Base-by-base conservation (phyloP, 1,140 invertebrate species). In the Drosophila tsacasi region DNA sequence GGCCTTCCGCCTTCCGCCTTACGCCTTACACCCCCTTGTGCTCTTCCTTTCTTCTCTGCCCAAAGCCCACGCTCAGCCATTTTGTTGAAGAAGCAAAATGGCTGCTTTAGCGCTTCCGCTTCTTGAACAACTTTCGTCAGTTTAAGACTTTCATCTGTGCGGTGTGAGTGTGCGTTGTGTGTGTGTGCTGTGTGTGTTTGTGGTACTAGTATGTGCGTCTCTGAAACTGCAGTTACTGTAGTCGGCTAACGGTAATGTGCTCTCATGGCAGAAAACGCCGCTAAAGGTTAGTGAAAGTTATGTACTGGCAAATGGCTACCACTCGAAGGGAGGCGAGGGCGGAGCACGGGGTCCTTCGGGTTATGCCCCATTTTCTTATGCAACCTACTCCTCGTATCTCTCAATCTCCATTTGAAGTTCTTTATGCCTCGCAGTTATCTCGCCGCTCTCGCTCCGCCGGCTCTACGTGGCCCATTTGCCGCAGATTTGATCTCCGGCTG, bases 231-330 rank as follows among this genome's bases (percentile, higher is more conserved):
- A 74, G 71, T 74, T 73, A 52, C 39, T 58, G 55, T 77, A 59
- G 65, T 59, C 47, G 42, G 55, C 75, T 79, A 79, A 79, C 76
- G 76, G 75, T 79, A 72, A 79, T 79, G 76, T 79, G 75, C 66
- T 58, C 59, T 64, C 66, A 42, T 68, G 75, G 74, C 74, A 42
- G 50, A 64, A 62, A 68, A 58, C 74, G 76, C 59, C 66, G 52
- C 76, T 50, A 79, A 79, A 79, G 76, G 76, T 79, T 79, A 79
- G 76, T 65, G 67, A 79, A 79, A 79, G 76, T 79, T 79, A 79
- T 78, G 76, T 64, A 79, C 76, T 79, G 39, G 60, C 76, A 72
- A 79, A 79, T 79, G 76, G 74, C 62, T 30, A 35, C 42, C 47
- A 35, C 59, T 30, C n/a, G 40, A 42, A 46, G 57, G 42, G n/a